Evolutionary conservation across 1,140 invertebrate genomes (phyloP).

Genomic region (Drosophila santomea): DNA sequence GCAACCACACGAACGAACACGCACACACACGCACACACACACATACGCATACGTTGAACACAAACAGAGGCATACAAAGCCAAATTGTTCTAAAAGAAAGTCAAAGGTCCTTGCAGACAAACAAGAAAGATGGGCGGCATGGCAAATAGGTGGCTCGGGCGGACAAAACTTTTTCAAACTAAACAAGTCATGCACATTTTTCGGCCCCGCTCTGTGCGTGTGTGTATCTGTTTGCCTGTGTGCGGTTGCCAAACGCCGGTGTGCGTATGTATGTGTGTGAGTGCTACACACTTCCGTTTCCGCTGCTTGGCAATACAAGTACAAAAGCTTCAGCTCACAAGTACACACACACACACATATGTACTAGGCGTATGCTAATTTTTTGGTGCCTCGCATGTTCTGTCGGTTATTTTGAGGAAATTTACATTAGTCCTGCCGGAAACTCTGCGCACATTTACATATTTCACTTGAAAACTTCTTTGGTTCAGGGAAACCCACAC

Average conservation of each 20-base stretch:
- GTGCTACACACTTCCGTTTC: constrained; percentile 51
- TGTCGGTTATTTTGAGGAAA: constrained; percentile 66
- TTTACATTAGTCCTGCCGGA: constrained; percentile 58
- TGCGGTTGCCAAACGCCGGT: constrained; percentile 24
- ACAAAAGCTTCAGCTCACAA: background rate
- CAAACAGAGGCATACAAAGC: constrained; percentile 62
- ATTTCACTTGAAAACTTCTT: constrained; percentile 36
- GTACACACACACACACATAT: background rate
- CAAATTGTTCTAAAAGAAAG: constrained; percentile 82
- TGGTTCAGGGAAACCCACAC: background rate
- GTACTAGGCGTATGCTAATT: constrained; percentile 27
- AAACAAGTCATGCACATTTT: constrained; percentile 79
- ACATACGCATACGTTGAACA: constrained; percentile 1
- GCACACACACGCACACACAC: constrained; percentile 29
- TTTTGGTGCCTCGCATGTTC: constrained; percentile 34
- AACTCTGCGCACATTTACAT: constrained; percentile 44
- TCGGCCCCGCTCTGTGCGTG: constrained; percentile 27
- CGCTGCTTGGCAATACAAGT: constrained; percentile 30
- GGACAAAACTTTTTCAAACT: constrained; percentile 75
- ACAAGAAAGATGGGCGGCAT: constrained; percentile 40
- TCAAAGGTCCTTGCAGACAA: constrained; percentile 71
- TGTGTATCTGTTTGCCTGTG: constrained; percentile 40
- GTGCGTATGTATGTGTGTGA: constrained; percentile 9
- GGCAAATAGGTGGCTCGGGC: constrained; percentile 48
- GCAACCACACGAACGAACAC: constrained; percentile 77